Evolutionary conservation across 2,113 vertebrate genomes (phyloP).

Genomic region (Antidorcas marsupialis): DNA sequence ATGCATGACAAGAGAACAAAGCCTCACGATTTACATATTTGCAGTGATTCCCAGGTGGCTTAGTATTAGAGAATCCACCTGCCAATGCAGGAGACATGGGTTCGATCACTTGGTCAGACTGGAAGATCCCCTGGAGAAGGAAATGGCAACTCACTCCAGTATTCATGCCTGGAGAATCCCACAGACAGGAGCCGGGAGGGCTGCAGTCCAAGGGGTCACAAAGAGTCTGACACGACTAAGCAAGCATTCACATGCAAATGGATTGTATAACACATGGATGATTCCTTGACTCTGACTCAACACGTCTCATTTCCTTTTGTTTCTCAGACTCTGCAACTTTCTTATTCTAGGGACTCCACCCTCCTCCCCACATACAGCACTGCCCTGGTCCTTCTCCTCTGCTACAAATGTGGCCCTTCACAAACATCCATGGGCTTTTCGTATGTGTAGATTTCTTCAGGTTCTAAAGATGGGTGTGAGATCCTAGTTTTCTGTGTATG

Average conservation of each 20-base stretch:
- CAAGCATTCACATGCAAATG: neutral
- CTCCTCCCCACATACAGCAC: neutral
- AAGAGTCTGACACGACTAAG: neutral
- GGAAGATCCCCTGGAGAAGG: neutral
- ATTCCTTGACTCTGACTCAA: neutral
- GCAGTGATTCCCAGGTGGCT: neutral
- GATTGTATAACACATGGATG: neutral
- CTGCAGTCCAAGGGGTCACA: neutral
- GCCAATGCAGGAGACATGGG: neutral
- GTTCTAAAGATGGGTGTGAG: fast-evolving
- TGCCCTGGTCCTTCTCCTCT: neutral
- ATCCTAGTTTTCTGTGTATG: neutral
- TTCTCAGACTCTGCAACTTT: neutral
- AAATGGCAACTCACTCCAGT: neutral
- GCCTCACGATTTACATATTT: neutral
- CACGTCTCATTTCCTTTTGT: neutral
- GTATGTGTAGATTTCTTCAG: neutral
- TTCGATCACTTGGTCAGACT: neutral
- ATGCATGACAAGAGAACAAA: neutral
- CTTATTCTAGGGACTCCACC: neutral
- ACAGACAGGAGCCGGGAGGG: neutral
- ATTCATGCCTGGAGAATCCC: neutral
- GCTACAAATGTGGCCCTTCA: neutral
- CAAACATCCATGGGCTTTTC: neutral
- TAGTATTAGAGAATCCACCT: neutral